A percentile compares a stretch with the other conserved stretches of the same genome.
These are phyloP conservation scores for Napeogenes sylphis DNA, from an alignment of 2,888 invertebrate genomes.

Conservation along the genomic window DNA sequence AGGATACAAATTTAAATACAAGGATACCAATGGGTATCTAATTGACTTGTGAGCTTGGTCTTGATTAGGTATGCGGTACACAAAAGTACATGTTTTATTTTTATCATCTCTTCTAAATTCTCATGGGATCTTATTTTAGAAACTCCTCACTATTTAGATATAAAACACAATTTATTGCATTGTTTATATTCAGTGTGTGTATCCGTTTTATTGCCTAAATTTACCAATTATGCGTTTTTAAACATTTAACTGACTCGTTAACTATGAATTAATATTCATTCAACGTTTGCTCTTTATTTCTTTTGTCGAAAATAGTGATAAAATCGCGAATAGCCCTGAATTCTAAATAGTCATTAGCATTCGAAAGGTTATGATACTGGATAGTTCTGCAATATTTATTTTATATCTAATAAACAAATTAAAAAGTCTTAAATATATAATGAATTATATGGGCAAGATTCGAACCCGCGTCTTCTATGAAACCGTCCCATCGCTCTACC, in stretches of 20 bases:
- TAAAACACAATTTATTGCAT: constrained; percentile 22
- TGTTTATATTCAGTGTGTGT: constrained; percentile 24
- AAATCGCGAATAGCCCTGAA: constrained; percentile 42
- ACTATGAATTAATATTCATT: constrained; percentile 43
- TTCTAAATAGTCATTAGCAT: constrained; percentile 49
- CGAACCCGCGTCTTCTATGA: too few relatives aligned
- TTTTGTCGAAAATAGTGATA: constrained; percentile 46
- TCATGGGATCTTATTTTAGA: constrained; percentile 6
- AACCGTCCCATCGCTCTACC: too few relatives aligned
- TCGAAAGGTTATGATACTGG: constrained; percentile 43
- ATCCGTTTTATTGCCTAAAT: constrained; percentile 23
- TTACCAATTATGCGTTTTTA: constrained; percentile 25
- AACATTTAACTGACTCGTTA: constrained; percentile 27
- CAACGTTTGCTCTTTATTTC: constrained; percentile 37
- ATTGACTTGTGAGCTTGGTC: too few relatives aligned
- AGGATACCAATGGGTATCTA: too few relatives aligned
- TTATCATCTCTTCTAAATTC: not conserved
- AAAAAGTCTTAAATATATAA: too few relatives aligned
- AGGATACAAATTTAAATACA: too few relatives aligned
- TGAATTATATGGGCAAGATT: too few relatives aligned
- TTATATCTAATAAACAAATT: constrained; percentile 29
- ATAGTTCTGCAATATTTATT: constrained; percentile 44
- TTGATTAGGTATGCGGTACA: too few relatives aligned
- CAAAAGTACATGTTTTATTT: too few relatives aligned
- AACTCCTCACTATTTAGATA: constrained; percentile 21